phyloP scores from a whole-genome alignment of 1,140 invertebrate species.

The Uloborus diversus region DNA sequence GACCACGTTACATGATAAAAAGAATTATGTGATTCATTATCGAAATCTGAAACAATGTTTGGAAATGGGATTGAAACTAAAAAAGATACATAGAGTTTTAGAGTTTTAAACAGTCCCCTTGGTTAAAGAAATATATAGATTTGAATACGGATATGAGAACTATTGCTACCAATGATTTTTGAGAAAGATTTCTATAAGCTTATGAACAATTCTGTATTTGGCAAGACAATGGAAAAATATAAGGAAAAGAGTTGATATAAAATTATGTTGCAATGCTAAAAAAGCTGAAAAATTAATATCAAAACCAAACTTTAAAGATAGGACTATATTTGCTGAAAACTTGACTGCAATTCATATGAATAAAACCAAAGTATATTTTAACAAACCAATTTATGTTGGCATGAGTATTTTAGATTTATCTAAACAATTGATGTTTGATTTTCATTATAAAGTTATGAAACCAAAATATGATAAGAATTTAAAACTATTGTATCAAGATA shows the following conservation, averaged over 20 bases:
- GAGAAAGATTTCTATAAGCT: conserved; percentile 63
- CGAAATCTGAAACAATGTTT: conserved; percentile 67
- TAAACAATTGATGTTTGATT: conserved; percentile 61
- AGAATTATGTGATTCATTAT: conserved; percentile 69
- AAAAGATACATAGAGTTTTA: conserved; percentile 67
- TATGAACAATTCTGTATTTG: conserved; percentile 64
- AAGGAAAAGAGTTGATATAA: conserved; percentile 65
- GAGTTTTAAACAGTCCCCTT: conserved; percentile 68
- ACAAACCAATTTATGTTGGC: conserved; percentile 62
- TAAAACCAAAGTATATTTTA: conserved; percentile 57
- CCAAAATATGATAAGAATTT: conserved; percentile 56
- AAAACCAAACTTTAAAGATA: conserved; percentile 65
- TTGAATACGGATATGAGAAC: conserved; percentile 63
- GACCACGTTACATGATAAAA: conserved; percentile 24
- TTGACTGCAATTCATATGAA: conserved; percentile 49
- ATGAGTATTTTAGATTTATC: conserved; percentile 60
- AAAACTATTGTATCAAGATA: conserved; percentile 58
- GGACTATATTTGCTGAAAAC: conserved; percentile 57
- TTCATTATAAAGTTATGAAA: conserved; percentile 61
- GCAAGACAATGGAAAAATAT: conserved; percentile 69
- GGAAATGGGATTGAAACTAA: conserved; percentile 65
- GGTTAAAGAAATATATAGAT: conserved; percentile 67
- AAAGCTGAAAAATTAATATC: conserved; percentile 63
- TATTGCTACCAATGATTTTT: conserved; percentile 60
- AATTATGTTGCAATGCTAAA: conserved; percentile 62